Conservation (phyloP, 2,113 vertebrate genomes). For the Dicrurus megarhynchus region DNA sequence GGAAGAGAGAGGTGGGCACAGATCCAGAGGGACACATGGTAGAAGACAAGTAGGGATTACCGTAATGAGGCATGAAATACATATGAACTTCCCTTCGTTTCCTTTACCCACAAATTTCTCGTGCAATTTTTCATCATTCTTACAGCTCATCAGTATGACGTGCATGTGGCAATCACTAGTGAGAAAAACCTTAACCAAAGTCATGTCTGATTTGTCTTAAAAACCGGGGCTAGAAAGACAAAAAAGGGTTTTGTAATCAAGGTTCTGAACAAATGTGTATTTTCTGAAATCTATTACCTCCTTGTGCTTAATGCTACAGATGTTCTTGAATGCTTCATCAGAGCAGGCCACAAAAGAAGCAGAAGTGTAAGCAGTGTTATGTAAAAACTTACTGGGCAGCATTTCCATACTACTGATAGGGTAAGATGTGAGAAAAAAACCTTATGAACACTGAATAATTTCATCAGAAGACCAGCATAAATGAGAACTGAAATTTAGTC, state of each 20-base stretch:
- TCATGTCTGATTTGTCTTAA: background rate
- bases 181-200: background rate
- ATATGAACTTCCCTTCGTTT: background rate
- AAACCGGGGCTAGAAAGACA: background rate
- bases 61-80: constrained; percentile 56
- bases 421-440: background rate
- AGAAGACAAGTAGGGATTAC: constrained; percentile 28
- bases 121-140: constrained; percentile 47
- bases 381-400: background rate
- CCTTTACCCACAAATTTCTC: background rate
- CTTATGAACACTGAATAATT: background rate
- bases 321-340: background rate
- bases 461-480: background rate
- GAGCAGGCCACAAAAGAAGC: background rate
- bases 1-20: constrained; percentile 7
- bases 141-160: constrained; percentile 9
- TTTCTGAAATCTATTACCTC: background rate
- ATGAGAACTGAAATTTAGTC: background rate
- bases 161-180: background rate
- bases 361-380: background rate
- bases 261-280: background rate
- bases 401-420: background rate
- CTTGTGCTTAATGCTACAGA: background rate
- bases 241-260: background rate
- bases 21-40: constrained; percentile 45